Percentiles rank a stretch among this genome's conserved stretches.
These are phyloP conservation scores for Xanthostigma xanthostigma DNA, from an alignment of 2,888 invertebrate genomes.

Conservation along the genomic window DNA sequence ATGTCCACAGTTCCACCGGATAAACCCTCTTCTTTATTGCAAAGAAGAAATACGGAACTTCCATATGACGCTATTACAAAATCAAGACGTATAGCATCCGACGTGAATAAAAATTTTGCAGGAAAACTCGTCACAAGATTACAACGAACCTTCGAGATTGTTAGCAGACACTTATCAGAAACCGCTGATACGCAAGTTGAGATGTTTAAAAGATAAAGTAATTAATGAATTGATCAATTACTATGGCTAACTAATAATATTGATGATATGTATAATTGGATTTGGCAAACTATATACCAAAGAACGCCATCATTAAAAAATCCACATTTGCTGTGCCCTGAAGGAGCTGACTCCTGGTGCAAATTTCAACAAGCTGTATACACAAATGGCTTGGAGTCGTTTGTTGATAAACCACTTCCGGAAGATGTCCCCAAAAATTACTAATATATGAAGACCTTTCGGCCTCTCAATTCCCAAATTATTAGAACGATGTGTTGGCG, in stretches of 20 bases:
- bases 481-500: neutral
- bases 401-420: slow-evolving; percentile 10
- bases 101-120: too few relatives aligned
- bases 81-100: too few relatives aligned
- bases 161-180: too few relatives aligned
- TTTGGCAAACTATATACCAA: slow-evolving; percentile 10
- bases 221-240: slow-evolving; percentile 17
- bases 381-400: slow-evolving; percentile 5
- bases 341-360: slow-evolving; percentile 13
- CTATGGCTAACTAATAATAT: slow-evolving; percentile 17
- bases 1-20: too few relatives aligned
- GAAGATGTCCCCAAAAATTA: slow-evolving; percentile 6
- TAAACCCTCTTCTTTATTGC: too few relatives aligned
- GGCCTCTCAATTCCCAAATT: too few relatives aligned
- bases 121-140: too few relatives aligned
- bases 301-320: slow-evolving; percentile 8
- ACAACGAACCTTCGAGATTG: too few relatives aligned
- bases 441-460: slow-evolving; percentile 19
- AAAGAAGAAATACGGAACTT: too few relatives aligned
- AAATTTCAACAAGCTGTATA: slow-evolving; percentile 11
- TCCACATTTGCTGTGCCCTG: slow-evolving; percentile 10
- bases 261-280: slow-evolving; percentile 12
- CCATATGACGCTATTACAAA: too few relatives aligned
- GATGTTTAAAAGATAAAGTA: too few relatives aligned
- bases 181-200: too few relatives aligned